Conservation (phyloP, 2,797 vertebrate genomes). For the Phylloscopus collybita region DNA sequence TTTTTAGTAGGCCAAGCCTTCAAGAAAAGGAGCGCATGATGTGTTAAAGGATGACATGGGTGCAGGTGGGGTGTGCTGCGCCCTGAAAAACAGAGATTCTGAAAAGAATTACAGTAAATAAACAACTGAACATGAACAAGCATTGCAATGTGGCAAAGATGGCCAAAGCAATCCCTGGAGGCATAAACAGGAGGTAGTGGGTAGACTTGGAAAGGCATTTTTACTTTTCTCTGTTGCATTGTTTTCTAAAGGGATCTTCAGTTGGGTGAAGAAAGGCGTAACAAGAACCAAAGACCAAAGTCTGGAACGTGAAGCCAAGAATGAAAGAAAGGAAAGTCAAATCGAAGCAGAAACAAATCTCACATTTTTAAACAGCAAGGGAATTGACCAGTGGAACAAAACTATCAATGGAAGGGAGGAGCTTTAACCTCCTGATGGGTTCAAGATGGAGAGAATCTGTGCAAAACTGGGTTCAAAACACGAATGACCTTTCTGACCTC, state of each 20-base stretch:
- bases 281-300: slow-evolving; percentile 50
- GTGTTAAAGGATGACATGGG: neutral
- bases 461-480: neutral
- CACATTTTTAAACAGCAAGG: slow-evolving; percentile 17
- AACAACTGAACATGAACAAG: neutral
- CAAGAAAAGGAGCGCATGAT: neutral
- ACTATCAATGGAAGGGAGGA: neutral
- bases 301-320: neutral
- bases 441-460: neutral
- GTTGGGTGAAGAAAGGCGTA: slow-evolving; percentile 25
- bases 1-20: neutral
- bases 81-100: neutral
- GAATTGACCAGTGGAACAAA: slow-evolving; percentile 42
- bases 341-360: neutral
- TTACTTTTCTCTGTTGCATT: slow-evolving; percentile 30
- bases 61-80: neutral
- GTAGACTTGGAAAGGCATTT: neutral
- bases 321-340: slow-evolving; percentile 32
- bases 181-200: neutral
- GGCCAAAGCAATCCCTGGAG: neutral
- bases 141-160: neutral
- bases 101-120: neutral
- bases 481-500: neutral
- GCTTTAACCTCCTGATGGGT: slow-evolving; percentile 5
- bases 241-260: slow-evolving; percentile 35